Evolutionary conservation across 2,797 vertebrate species (phyloP).

Genomic region (Sebastes steindachneri): DNA sequence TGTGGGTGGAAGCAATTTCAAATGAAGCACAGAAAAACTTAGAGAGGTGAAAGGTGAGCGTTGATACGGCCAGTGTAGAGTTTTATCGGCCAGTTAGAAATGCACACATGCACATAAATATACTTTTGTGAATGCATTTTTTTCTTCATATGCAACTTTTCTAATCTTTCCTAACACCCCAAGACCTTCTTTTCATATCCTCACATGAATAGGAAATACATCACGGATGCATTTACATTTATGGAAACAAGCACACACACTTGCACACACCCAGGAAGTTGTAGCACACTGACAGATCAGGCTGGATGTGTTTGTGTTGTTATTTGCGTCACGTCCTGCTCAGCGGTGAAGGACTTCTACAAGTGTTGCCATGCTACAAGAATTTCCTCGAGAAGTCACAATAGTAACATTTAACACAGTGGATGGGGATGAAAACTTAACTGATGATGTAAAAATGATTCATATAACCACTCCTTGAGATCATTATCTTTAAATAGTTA

Average conservation of each 20-base stretch:
- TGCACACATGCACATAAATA: not conserved
- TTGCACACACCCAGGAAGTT: not conserved
- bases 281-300: not conserved
- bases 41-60: slow-evolving; percentile 16
- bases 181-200: not conserved
- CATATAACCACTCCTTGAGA: not conserved
- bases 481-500: slow-evolving; percentile 1
- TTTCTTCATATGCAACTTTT: not conserved
- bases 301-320: slow-evolving; percentile 18
- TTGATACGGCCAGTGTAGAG: too few relatives aligned
- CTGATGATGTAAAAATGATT: not conserved
- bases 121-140: not conserved
- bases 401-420: not conserved
- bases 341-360: slow-evolving; percentile 1
- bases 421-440: not conserved
- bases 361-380: slow-evolving; percentile 8
- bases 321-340: slow-evolving; percentile 27
- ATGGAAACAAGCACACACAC: not conserved
- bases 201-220: not conserved
- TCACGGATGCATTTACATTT: not conserved
- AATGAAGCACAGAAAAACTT: slow-evolving; percentile 10
- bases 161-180: not conserved
- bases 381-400: not conserved
- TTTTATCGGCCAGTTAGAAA: not conserved
- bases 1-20: slow-evolving; percentile 30